These are phyloP conservation scores for Propithecus coquereli DNA, from an alignment of 2,113 vertebrate species.

Conservation along the genomic window DNA sequence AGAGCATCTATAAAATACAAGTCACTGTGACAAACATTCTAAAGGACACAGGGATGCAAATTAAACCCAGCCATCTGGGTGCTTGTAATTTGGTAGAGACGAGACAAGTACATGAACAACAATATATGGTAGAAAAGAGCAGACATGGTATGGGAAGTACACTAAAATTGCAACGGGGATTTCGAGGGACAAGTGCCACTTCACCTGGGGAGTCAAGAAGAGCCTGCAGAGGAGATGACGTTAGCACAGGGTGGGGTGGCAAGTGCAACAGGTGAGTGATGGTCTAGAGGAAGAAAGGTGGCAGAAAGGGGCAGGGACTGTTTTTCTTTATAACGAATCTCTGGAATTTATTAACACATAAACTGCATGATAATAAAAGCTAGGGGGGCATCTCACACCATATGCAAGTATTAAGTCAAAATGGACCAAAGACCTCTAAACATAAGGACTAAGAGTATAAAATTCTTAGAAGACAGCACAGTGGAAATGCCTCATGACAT, in stretches of 20 bases:
- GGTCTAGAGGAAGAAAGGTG: background rate
- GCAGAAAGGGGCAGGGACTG: no score
- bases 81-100: background rate
- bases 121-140: background rate
- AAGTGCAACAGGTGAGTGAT: accelerated
- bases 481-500: background rate
- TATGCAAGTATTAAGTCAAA: background rate
- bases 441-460: background rate
- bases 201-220: background rate
- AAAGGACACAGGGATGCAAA: background rate
- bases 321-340: background rate
- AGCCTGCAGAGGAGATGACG: background rate
- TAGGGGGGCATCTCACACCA: background rate
- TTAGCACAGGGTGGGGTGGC: accelerated
- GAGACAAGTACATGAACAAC: background rate
- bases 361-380: background rate
- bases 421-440: background rate
- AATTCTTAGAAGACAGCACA: background rate
- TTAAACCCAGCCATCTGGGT: background rate
- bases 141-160: background rate
- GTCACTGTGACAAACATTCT: background rate
- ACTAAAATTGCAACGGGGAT: background rate
- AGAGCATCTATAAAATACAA: background rate
- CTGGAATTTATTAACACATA: background rate
- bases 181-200: background rate